These are phyloP conservation scores for Eupithecia subfuscata DNA, from an alignment of 2,888 invertebrate genomes.

Conservation along the genomic window DNA sequence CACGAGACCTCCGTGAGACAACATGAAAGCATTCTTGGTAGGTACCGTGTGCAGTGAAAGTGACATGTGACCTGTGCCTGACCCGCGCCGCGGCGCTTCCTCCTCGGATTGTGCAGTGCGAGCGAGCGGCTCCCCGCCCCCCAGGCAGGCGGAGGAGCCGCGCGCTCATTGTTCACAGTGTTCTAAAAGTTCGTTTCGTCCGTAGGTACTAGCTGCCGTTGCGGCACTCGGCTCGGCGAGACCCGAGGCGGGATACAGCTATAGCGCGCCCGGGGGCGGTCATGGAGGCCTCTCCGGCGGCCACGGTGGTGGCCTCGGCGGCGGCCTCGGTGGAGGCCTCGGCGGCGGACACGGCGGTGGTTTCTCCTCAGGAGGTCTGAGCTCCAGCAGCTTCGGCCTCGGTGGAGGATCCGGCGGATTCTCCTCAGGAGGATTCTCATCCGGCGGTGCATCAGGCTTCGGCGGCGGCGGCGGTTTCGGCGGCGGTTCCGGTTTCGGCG, in stretches of 20 bases:
- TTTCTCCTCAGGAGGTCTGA: conserved; percentile 66
- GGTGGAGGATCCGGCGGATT: conserved; percentile 62
- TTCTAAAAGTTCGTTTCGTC: conserved; percentile 51
- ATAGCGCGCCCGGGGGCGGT: conserved; percentile 78
- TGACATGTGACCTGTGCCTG: conserved; percentile 77
- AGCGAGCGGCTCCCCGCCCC: conserved; percentile 56
- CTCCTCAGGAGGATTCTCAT: conserved; percentile 57
- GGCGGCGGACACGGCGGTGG: conserved; percentile 53
- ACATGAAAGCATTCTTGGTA: conserved; percentile 84
- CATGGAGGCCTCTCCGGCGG: conserved; percentile 45
- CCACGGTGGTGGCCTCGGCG: conserved; percentile 41
- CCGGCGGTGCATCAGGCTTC: conserved; percentile 58
- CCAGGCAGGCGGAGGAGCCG: conserved; percentile 12
- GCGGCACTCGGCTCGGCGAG: conserved; percentile 84
- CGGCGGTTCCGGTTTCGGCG: conserved; percentile 57
- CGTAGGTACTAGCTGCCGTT: conserved; percentile 81
- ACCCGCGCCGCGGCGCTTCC: conserved; percentile 69
- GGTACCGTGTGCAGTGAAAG: conserved; percentile 81
- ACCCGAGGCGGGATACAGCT: conserved; percentile 86
- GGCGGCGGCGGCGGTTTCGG: conserved; percentile 58
- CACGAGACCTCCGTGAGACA: conserved; percentile 80
- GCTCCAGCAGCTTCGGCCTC: conserved; percentile 70
- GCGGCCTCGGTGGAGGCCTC: conserved; percentile 64
- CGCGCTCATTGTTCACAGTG: conserved; percentile 51
- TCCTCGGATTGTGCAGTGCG: conserved; percentile 66